Conservation (phyloP, 2,888 invertebrate species). For the Drosophila phalerata region DNA sequence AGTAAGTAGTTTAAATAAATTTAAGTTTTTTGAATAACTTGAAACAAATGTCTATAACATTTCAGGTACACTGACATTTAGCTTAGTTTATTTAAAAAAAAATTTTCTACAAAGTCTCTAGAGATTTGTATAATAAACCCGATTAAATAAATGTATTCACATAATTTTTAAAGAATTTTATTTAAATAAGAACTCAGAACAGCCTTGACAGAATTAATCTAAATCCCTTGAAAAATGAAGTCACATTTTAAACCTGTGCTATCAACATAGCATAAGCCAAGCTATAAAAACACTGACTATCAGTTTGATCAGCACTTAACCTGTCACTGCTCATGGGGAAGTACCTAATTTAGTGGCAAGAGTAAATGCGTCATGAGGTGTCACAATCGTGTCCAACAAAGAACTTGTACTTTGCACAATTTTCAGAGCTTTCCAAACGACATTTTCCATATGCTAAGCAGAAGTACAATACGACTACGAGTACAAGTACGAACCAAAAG, state of each 20-base stretch:
- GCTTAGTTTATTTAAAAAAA: too few species aligned
- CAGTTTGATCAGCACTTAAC: conserved; percentile 60
- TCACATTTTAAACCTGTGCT: conserved; percentile 5
- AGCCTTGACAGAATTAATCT: neutral
- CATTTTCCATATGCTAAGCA: conserved; percentile 32
- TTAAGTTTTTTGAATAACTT: too few species aligned
- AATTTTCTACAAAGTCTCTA: neutral
- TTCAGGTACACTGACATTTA: too few species aligned
- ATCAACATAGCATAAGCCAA: conserved; percentile 28
- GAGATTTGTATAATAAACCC: neutral
- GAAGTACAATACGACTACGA: conserved; percentile 35
- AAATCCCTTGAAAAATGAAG: neutral
- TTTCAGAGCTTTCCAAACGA: neutral
- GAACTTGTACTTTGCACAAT: conserved; percentile 2
- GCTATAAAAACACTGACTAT: conserved; percentile 50
- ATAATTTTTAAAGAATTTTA: neutral
- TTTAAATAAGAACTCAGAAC: neutral
- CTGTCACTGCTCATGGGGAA: conserved; percentile 22
- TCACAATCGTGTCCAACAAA: conserved; percentile 20
- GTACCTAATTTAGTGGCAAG: conserved; percentile 32
- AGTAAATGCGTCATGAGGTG: conserved; percentile 36
- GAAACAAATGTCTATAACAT: too few species aligned
- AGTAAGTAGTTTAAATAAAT: too few species aligned
- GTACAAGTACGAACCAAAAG: conserved; percentile 11
- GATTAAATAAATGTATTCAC: neutral